Base-by-base conservation (phyloP, 1,140 invertebrate species). In the Drosophila pandora region DNA sequence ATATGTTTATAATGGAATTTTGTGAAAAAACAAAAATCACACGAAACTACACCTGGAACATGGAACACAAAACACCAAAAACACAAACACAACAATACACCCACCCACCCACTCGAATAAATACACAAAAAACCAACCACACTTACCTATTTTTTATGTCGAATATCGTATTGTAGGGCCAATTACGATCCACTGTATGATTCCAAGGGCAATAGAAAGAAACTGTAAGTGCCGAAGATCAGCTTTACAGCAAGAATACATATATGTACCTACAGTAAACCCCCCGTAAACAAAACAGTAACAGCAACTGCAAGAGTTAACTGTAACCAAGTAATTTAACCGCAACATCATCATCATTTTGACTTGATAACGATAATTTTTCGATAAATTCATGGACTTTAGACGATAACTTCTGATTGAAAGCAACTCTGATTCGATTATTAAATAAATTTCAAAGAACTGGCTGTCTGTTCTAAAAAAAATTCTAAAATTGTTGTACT, bases 181-280 rank as follows among this genome's bases (percentile, higher is more conserved):
- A 83, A 88, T 83, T 91, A 91, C 84, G 77, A 91, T 80, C 90
- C 90, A 90, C 76, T 91, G 77, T 91, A 90, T 89, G 90, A 91
- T 91, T 87, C 82, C 77, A 90, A 90, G 81, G 90, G 90, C 71
- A 89, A 85, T 90, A 91, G 90, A 81, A 85, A 84, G 76, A 85
- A 85, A 79, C 63, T 67, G 84, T 89, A 89, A 89, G 84, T 89
- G 79, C n/a, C 28, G 32, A 56, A 65, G 73, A 72, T 30, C 49
- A 48, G 32, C 49, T 52, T 2, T 9, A 37, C 45, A 37, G 41
- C 54, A 17, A 50, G 9, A 10, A 53, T 45, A 17, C 25, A 12
- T 37, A 45, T 45, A 49, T 48, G 61, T 34, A 43, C 8, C 75
- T 32, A 70, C 48, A 64, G 54, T 59, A 74, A 65, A 47, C 23